Base-by-base conservation (phyloP, 1,140 invertebrate genomes). In the Bathynomus jamesi region DNA sequence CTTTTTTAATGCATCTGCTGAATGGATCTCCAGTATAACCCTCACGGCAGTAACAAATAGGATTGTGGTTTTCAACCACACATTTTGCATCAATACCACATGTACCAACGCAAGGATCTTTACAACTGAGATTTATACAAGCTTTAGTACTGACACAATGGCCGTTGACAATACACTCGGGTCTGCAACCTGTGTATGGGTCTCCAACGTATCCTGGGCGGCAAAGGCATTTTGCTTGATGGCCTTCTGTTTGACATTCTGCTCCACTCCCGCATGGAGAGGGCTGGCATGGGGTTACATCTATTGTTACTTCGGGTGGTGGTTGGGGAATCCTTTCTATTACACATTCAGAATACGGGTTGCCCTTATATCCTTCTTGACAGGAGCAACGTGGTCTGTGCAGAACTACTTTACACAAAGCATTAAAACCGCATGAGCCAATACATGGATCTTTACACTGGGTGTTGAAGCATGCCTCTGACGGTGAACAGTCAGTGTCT, bases 401-500 rank as follows among this genome's bases (percentile, higher is more conserved):
- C 78, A 91, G 91, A 0, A 90, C 85, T 1, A 88, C 87, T 75
- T 89, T 86, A 78, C 92, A 94, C 27, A 87, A 82, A 11, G 92
- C 89, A 79, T 88, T 84, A 67, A 87, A 80, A 69, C 91, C 92
- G 80, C 92, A 95, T 25, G 87, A 85, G 67, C 89, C 90, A 28
- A 86, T 81, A 80, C 92, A 94, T 67, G 92, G 91, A 82, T 93
- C 89, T 68, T 87, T 85, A 82, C 92, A 94, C 80, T 87, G 73
- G 21, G 75, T 78, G 65, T 78, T 70, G 61, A 89, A 85, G 80
- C 92, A 94, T 30, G 91, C 89, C 78, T 88, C 83, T 77, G 87
- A 87, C 77, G 85, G 86, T 24, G 87, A 82, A 80, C 92, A 93
- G 79, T 93, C 91, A 8, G 65, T 63, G 65, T 79, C 65, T n/a